A percentile compares a stretch with the other conserved stretches of the same genome.
Conservation (phyloP, 2,797 vertebrate species). For the Cetoscarus ocellatus region DNA sequence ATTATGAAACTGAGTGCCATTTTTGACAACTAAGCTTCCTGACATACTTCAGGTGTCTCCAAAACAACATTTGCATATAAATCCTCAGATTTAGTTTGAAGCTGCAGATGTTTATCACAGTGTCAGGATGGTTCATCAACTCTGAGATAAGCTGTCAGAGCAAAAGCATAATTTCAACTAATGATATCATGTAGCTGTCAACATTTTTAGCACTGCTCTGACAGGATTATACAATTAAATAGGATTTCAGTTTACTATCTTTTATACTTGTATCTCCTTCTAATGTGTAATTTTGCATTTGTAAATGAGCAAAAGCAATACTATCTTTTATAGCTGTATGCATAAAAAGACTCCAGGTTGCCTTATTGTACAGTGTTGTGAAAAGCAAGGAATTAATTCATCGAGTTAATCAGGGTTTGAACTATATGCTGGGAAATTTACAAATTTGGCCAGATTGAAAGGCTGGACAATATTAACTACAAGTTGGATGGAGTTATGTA, state of each 20-base stretch:
- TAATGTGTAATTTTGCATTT: no score
- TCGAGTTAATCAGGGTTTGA: no score
- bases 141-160: constrained; percentile 13
- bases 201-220: neutral
- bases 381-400: no score
- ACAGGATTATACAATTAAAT: neutral
- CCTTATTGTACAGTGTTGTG: no score
- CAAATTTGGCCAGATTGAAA: no score
- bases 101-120: constrained; percentile 6
- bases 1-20: neutral
- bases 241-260: neutral
- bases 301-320: no score
- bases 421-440: no score
- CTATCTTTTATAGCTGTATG: no score
- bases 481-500: no score
- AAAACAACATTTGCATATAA: constrained; percentile 34
- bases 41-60: constrained; percentile 6
- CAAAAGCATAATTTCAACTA: constrained; percentile 7
- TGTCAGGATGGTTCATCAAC: constrained; percentile 20
- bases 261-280: no score
- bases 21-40: neutral
- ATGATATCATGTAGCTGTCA: constrained; percentile 7
- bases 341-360: no score
- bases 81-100: constrained; percentile 6
- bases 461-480: no score